Conservation (phyloP, 2,797 vertebrate species). For the Myripristis jacobus region DNA sequence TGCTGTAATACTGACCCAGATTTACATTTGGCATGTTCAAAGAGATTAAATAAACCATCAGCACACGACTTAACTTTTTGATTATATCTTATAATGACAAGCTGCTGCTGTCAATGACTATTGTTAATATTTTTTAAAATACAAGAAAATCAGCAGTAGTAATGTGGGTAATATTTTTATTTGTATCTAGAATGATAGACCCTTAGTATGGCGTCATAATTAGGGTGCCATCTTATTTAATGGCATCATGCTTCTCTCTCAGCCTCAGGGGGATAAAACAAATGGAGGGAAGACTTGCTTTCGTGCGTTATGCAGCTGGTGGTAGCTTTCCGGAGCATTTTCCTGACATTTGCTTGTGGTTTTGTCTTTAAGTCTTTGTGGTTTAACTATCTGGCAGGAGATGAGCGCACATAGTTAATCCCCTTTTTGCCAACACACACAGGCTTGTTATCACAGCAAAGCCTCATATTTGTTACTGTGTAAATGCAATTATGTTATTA, state of each 20-base stretch:
- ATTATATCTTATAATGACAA: neutral
- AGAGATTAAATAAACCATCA: constrained; percentile 4
- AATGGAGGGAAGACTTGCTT: neutral
- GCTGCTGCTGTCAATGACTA: neutral
- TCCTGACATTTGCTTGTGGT: constrained; percentile 80
- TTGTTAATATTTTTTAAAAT: neutral
- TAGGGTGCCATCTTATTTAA: neutral
- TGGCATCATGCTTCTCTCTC: neutral
- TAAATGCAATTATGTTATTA: neutral
- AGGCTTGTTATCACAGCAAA: constrained; percentile 22
- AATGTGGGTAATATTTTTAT: neutral
- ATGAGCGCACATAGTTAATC: constrained; percentile 19
- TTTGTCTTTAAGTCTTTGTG: constrained; percentile 48
- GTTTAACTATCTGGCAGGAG: constrained; percentile 41
- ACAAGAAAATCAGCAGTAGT: neutral
- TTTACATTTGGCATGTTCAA: constrained; percentile 29
- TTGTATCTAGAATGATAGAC: neutral
- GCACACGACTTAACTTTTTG: neutral
- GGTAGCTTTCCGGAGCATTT: constrained; percentile 66
- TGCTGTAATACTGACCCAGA: constrained; percentile 8
- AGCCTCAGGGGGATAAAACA: neutral
- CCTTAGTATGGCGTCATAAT: neutral
- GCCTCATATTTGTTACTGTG: constrained; percentile 16
- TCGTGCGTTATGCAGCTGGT: constrained; percentile 12
- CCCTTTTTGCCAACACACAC: neutral